These are phyloP conservation scores for Augochlora pura DNA, from an alignment of 1,140 invertebrate species.

Conservation along the genomic window DNA sequence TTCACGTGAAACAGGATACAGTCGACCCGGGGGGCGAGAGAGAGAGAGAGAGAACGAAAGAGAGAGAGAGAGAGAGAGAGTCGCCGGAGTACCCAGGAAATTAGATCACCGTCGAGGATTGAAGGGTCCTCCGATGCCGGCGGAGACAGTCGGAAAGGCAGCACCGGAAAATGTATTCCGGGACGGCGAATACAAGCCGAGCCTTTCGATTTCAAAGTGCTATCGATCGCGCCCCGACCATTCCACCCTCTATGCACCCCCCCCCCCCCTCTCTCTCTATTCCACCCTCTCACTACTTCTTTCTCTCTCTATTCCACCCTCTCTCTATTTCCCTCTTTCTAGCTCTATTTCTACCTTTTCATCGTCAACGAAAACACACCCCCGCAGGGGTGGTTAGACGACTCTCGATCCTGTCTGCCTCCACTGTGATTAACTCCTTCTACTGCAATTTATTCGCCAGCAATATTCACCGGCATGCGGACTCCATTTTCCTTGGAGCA, in stretches of 20 bases:
- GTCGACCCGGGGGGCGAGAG: constrained; percentile 2
- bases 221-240: constrained; percentile 26
- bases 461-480: too few species aligned
- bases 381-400: too few species aligned
- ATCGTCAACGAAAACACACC: neutral
- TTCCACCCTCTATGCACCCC: neutral
- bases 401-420: too few species aligned
- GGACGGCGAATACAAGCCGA: constrained; percentile 22
- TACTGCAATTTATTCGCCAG: too few species aligned
- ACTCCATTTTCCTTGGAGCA: too few species aligned
- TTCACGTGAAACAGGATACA: constrained; percentile 37
- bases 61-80: too few species aligned
- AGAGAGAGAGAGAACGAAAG: too few species aligned
- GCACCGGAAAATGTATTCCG: constrained; percentile 39
- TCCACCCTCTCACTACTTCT: neutral
- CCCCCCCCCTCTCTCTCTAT: too few species aligned
- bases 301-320: too few species aligned
- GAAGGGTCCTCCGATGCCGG: constrained; percentile 3
- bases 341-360: neutral
- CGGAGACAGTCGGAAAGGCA: constrained; percentile 45
- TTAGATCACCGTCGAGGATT: constrained; percentile 50
- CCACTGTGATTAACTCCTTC: too few species aligned
- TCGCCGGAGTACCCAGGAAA: constrained; percentile 45
- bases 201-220: constrained; percentile 33
- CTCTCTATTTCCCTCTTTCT: neutral